A percentile compares a stretch with the other conserved stretches of the same genome.
phyloP scores from a whole-genome alignment of 1,140 invertebrate species.

The Glossosoma conforme region DNA sequence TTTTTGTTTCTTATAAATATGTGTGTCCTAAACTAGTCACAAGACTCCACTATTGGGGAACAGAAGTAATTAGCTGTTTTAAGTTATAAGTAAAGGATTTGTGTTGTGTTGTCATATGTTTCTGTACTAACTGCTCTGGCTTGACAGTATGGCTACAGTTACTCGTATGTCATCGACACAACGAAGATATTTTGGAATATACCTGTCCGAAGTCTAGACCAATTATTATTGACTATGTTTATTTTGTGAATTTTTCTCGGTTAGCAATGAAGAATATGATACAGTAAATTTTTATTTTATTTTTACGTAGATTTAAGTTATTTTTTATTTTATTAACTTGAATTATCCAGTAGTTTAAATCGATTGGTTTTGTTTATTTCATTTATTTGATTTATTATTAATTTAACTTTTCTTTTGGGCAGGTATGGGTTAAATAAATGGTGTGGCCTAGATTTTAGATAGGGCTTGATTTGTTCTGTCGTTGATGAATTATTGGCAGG shows the following conservation, averaged over 20 bases:
- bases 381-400: constrained; percentile 31
- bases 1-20: constrained; percentile 26
- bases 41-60: constrained; percentile 25
- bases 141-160: constrained; percentile 26
- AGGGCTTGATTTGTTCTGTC: constrained; percentile 36
- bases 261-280: constrained; percentile 30
- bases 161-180: constrained; percentile 29
- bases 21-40: constrained; percentile 43
- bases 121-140: constrained; percentile 32
- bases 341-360: constrained; percentile 30
- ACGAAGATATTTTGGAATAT: constrained; percentile 31
- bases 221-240: constrained; percentile 27
- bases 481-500: constrained; percentile 12
- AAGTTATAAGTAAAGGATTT: constrained; percentile 29
- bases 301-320: constrained; percentile 31
- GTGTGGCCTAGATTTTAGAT: constrained; percentile 52
- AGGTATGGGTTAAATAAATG: constrained; percentile 51
- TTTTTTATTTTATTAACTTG: constrained; percentile 30
- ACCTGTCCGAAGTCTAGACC: constrained; percentile 32
- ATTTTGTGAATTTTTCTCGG: constrained; percentile 26
- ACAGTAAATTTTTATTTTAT: constrained; percentile 25
- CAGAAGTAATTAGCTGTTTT: constrained; percentile 29
- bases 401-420: constrained; percentile 43
- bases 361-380: constrained; percentile 27
- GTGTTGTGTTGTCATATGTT: constrained; percentile 32